phyloP scores from a whole-genome alignment of 2,888 invertebrate species.

The Digitonthophagus gazella region DNA sequence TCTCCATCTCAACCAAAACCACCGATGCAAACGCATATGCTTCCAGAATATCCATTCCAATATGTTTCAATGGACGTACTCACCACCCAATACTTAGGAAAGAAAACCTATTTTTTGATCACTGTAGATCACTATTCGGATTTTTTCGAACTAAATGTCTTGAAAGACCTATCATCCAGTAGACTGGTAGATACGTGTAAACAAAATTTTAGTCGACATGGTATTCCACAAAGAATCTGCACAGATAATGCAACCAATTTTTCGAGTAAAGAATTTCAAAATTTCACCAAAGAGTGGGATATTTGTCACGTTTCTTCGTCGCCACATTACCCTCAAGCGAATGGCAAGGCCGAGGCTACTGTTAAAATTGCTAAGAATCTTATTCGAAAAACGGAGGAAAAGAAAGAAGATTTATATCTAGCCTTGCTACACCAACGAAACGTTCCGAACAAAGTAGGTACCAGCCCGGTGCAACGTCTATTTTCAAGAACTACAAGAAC shows the following conservation, averaged over 20 bases:
- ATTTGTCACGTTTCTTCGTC: slow-evolving; percentile 33
- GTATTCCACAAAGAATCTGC: slow-evolving; percentile 12
- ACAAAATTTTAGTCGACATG: slow-evolving; percentile 12
- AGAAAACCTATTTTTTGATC: slow-evolving; percentile 24
- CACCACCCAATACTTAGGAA: slow-evolving; percentile 16
- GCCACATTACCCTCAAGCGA: slow-evolving; percentile 24
- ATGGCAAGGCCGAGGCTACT: slow-evolving; percentile 33
- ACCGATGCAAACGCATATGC: neutral
- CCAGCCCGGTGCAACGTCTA: neutral
- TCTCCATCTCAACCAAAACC: neutral
- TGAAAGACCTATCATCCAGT: slow-evolving; percentile 26
- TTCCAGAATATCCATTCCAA: neutral
- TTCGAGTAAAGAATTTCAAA: neutral
- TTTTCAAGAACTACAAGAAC: neutral
- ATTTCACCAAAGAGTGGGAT: slow-evolving; percentile 5
- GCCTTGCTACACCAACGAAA: neutral
- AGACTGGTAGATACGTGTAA: no score
- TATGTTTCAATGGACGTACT: neutral
- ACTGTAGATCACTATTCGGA: slow-evolving; percentile 33
- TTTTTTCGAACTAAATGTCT: slow-evolving; percentile 29
- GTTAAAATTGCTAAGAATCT: neutral
- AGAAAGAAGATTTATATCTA: neutral
- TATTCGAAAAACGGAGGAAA: neutral
- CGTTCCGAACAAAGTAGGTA: neutral
- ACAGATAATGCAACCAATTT: slow-evolving; percentile 15